Evolutionary conservation across 1,140 invertebrate genomes (phyloP).

Genomic region (Mamestra configurata): DNA sequence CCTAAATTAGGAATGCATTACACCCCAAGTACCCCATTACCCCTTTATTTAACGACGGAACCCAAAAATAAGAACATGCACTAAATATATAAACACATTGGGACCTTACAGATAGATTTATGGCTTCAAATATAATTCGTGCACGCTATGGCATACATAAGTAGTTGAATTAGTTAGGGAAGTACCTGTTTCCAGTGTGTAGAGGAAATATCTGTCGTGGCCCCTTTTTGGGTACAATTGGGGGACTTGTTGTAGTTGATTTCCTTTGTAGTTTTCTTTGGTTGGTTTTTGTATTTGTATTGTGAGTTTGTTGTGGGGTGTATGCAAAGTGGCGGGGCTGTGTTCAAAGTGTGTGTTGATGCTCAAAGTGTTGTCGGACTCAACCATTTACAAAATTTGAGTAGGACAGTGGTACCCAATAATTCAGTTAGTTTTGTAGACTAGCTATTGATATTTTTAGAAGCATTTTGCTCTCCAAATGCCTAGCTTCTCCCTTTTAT

Average conservation of each 20-base stretch:
- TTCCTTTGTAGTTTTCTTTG: constrained; percentile 20
- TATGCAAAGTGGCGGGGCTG: background rate
- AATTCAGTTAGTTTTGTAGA: too few species aligned
- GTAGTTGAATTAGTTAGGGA: constrained; percentile 69
- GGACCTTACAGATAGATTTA: constrained; percentile 69
- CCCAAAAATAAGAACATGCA: constrained; percentile 46
- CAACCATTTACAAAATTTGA: too few species aligned
- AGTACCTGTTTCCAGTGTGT: constrained; percentile 53
- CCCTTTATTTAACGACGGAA: constrained; percentile 48
- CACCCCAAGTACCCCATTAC: constrained; percentile 38
- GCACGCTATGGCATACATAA: constrained; percentile 66
- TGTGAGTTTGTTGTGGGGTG: background rate
- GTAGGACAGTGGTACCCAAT: too few species aligned
- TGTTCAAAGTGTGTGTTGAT: background rate
- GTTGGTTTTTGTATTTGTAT: constrained; percentile 4
- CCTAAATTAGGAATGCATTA: constrained; percentile 35
- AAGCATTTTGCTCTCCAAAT: too few species aligned
- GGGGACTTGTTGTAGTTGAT: constrained; percentile 6
- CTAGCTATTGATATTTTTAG: too few species aligned
- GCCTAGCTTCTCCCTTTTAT: too few species aligned
- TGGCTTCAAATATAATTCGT: constrained; percentile 64
- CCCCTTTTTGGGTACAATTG: constrained; percentile 43
- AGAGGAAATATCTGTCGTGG: constrained; percentile 46
- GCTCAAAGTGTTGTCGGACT: background rate
- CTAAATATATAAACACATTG: constrained; percentile 74